Conservation (phyloP, 2,888 invertebrate species). For the Ryuthela nishihirai region DNA sequence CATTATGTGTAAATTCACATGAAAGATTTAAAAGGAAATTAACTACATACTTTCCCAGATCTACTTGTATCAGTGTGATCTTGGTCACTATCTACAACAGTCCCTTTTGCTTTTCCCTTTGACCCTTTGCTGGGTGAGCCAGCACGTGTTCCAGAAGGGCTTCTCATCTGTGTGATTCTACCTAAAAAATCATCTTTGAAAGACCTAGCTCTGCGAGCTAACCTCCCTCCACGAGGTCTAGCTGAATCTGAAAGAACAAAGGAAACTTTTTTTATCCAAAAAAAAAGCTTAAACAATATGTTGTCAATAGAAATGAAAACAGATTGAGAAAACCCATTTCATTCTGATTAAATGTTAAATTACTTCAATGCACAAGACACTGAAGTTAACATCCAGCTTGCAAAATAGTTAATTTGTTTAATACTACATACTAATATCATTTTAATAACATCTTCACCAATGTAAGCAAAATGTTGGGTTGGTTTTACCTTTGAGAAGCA, state of each 20-base stretch:
- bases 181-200: constrained; percentile 91
- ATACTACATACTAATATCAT: too few species aligned
- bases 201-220: constrained; percentile 80
- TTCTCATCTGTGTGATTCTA: constrained; percentile 84
- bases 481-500: too few species aligned
- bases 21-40: neutral
- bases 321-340: too few species aligned
- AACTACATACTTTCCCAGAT: constrained; percentile 14
- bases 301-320: too few species aligned
- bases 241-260: constrained; percentile 12
- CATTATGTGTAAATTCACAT: neutral
- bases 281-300: too few species aligned
- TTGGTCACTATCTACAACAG: constrained; percentile 16
- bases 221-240: constrained; percentile 60
- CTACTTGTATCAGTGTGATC: constrained; percentile 24
- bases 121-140: constrained; percentile 39
- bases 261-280: too few species aligned
- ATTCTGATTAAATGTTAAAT: too few species aligned
- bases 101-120: constrained; percentile 21
- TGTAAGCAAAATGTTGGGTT: too few species aligned
- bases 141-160: constrained; percentile 56
- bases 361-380: too few species aligned
- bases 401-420: too few species aligned
- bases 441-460: too few species aligned
- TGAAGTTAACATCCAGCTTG: too few species aligned